A percentile compares a stretch with the other conserved stretches of the same genome.
phyloP scores from a whole-genome alignment of 2,113 vertebrate genomes.

The Syngnathus floridae region DNA sequence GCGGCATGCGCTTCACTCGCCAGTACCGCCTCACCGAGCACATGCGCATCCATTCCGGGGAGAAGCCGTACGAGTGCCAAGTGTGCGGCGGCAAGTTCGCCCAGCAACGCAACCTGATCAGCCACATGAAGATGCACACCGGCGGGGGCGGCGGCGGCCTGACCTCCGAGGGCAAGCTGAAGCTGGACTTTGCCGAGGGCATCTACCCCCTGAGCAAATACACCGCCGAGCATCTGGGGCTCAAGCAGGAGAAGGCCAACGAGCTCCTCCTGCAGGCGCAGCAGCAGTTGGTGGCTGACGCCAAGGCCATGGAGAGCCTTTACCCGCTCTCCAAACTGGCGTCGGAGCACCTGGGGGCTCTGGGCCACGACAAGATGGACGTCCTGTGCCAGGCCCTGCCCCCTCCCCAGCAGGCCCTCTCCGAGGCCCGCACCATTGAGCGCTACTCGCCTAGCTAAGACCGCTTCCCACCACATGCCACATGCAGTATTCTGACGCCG shows the following conservation, averaged over 20 bases:
- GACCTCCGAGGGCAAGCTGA: conserved; percentile 80
- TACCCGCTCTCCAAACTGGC: conserved; percentile 92
- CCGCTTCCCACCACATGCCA: conserved; percentile 32
- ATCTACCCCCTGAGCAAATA: conserved; percentile 93
- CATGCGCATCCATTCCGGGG: conserved; percentile 98
- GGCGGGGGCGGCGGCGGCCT: conserved; percentile 70
- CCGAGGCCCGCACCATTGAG: conserved; percentile 82
- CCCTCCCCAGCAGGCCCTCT: conserved; percentile 69
- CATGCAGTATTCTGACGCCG: conserved; percentile 67
- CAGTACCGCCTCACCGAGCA: conserved; percentile 98
- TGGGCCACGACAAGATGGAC: conserved; percentile 89
- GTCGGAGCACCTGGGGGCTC: conserved; percentile 80
- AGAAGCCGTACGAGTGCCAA: conserved; percentile 98
- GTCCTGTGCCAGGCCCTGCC: conserved; percentile 77
- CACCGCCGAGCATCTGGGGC: conserved; percentile 86
- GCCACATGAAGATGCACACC: conserved; percentile 99
- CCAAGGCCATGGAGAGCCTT: conserved; percentile 90
- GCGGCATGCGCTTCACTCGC: conserved; percentile 98
- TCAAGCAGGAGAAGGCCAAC: conserved; percentile 90
- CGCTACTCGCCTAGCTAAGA: conserved; percentile 88
- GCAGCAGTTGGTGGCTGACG: conserved; percentile 84
- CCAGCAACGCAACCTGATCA: conserved; percentile 99
- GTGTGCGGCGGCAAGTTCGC: conserved; percentile 98
- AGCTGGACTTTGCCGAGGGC: conserved; percentile 87
- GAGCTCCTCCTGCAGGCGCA: conserved; percentile 88